Evolutionary conservation across 2,797 vertebrate genomes (phyloP).

Genomic region (Pantherophis alleghaniensis): DNA sequence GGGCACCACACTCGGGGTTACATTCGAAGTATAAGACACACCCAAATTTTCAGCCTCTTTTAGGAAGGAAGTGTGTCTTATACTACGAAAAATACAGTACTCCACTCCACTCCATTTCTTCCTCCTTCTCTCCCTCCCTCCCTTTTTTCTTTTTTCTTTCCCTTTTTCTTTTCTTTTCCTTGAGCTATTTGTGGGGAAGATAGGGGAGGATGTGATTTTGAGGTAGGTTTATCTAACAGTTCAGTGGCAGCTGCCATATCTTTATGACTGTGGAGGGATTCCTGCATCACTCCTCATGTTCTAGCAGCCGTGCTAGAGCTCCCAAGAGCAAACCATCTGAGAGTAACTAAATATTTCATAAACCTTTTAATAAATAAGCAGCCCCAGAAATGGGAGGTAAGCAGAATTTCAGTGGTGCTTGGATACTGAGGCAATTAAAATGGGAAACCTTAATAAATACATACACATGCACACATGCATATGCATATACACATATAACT

Average conservation of each 20-base stretch:
- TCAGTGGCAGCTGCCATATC: neutral
- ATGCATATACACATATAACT: slow-evolving; percentile 1
- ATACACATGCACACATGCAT: neutral
- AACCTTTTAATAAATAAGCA: slow-evolving; percentile 49
- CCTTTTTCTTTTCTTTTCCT: neutral
- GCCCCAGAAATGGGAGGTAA: slow-evolving; percentile 49
- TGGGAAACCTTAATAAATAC: slow-evolving; percentile 45
- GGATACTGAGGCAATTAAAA: slow-evolving; percentile 45
- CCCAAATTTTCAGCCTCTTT: no score
- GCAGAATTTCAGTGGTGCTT: slow-evolving; percentile 53
- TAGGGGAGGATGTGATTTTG: neutral
- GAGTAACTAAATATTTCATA: slow-evolving; percentile 55
- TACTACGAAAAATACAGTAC: no score
- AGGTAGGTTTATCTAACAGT: neutral
- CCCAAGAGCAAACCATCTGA: slow-evolving; percentile 25
- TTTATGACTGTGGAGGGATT: neutral
- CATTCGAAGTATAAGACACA: no score
- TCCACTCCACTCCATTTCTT: neutral
- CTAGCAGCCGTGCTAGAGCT: neutral
- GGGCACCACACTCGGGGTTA: no score
- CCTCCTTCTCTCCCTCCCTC: no score
- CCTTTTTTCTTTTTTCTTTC: no score
- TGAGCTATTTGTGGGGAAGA: neutral
- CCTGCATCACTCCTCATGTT: neutral
- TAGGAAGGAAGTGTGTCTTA: no score